phyloP scores from a whole-genome alignment of 2,797 vertebrate species.

The Takifugu rubripes region DNA sequence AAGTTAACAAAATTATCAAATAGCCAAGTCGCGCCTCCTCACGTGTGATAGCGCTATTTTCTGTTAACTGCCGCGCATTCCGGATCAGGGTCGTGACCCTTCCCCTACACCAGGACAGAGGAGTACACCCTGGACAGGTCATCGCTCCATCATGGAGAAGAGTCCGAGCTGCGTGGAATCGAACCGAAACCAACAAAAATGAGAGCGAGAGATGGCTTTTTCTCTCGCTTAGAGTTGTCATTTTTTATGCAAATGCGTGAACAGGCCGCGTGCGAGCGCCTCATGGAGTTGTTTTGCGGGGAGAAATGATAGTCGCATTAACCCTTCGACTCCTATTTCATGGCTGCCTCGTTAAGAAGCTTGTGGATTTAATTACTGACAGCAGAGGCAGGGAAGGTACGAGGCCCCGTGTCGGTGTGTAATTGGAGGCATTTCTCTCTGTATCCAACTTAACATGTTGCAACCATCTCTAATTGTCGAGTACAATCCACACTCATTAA shows the following conservation, averaged over 20 bases:
- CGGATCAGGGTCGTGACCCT: too few relatives aligned
- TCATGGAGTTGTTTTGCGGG: conserved; percentile 60
- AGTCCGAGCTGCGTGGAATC: too few relatives aligned
- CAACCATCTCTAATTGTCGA: conserved; percentile 71
- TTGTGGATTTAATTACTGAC: conserved; percentile 70
- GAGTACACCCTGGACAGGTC: too few relatives aligned
- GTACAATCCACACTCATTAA: conserved; percentile 69
- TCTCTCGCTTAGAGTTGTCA: conserved; percentile 28
- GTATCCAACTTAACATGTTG: conserved; percentile 72
- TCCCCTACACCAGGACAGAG: too few relatives aligned
- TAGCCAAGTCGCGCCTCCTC: conserved; percentile 36
- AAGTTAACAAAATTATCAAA: conserved; percentile 70
- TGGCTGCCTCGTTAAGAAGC: conserved; percentile 71
- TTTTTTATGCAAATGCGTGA: conserved; percentile 53
- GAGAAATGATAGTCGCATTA: conserved; percentile 74
- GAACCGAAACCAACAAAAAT: too few relatives aligned
- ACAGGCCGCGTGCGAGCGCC: conserved; percentile 16
- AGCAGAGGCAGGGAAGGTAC: conserved; percentile 64
- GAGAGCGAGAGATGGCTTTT: too few relatives aligned
- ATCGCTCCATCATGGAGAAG: too few relatives aligned
- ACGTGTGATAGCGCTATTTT: conserved; percentile 26
- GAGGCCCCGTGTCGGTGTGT: conserved; percentile 67
- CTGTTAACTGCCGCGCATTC: not conserved
- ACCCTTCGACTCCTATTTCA: conserved; percentile 75
- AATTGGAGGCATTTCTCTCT: conserved; percentile 69